Conservation (phyloP, 1,140 invertebrate species). For the Cotesia typhae region DNA sequence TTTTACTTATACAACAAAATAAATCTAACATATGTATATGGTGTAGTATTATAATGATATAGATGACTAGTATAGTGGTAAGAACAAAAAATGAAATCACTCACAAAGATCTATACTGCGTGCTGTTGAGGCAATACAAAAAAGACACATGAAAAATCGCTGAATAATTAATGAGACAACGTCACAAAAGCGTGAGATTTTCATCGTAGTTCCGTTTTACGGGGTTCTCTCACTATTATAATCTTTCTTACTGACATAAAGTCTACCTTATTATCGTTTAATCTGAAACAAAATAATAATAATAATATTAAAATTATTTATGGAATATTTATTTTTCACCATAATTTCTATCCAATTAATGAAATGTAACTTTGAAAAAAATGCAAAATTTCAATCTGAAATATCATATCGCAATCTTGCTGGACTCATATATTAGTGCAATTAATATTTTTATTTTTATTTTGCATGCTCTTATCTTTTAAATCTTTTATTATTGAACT, state of each 20-base stretch:
- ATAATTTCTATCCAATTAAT: too few relatives aligned
- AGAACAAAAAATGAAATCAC: conserved; percentile 9
- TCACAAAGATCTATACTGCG: conserved; percentile 33
- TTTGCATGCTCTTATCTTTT: too few relatives aligned
- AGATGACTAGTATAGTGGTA: not conserved
- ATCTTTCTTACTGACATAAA: conserved; percentile 5
- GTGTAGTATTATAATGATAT: conserved; percentile 1
- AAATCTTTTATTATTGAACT: too few relatives aligned
- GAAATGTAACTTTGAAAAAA: too few relatives aligned
- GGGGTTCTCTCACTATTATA: not conserved
- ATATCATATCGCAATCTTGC: too few relatives aligned
- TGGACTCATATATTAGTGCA: too few relatives aligned
- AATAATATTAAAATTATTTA: not conserved
- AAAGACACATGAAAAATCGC: conserved; percentile 24
- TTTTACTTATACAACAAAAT: not conserved
- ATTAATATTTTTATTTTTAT: too few relatives aligned
- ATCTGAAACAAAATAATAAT: conserved; percentile 19
- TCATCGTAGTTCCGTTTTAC: conserved; percentile 21
- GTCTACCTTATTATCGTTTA: conserved; percentile 23
- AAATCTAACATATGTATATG: not conserved
- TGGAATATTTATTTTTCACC: too few relatives aligned
- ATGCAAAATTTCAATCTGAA: too few relatives aligned
- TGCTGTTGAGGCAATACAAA: conserved; percentile 23
- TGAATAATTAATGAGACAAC: conserved; percentile 29
- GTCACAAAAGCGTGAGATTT: conserved; percentile 26